phyloP scores from a whole-genome alignment of 2,888 invertebrate species.

The Eupithecia vulgata region DNA sequence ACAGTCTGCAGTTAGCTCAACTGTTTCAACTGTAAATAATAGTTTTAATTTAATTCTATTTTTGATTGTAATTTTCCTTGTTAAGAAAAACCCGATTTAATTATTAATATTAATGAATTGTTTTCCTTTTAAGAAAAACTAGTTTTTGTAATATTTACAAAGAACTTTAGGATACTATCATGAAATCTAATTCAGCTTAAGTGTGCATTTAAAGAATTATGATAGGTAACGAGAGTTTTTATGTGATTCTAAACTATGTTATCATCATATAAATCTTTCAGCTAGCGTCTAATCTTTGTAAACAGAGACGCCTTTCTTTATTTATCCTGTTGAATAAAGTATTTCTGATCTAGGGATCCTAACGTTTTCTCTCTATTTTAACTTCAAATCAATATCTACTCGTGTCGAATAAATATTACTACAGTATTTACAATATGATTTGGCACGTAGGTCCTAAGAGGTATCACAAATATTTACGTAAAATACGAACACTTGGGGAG shows the following conservation, averaged over 20 bases:
- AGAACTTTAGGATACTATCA: background rate
- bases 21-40: too few species aligned
- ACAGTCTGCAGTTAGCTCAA: too few species aligned
- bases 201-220: background rate
- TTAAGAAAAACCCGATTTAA: background rate
- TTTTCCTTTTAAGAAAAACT: conserved; percentile 8
- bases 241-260: background rate
- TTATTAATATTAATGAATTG: background rate
- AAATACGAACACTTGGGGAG: conserved; percentile 49
- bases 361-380: conserved; percentile 14
- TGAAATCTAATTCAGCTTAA: background rate
- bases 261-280: background rate
- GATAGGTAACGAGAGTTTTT: background rate
- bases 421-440: conserved; percentile 36
- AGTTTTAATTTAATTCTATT: too few species aligned
- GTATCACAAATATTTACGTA: conserved; percentile 55
- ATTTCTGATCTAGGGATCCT: conserved; percentile 14
- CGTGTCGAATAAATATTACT: conserved; percentile 20
- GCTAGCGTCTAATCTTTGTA: background rate
- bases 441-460: conserved; percentile 56
- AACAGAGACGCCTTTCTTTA: background rate
- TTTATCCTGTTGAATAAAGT: background rate
- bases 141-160: background rate
- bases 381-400: conserved; percentile 12
- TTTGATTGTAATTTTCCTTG: too few species aligned